Evolutionary conservation across 2,113 vertebrate genomes (phyloP).

Genomic region (Gasterosteus nipponicus): DNA sequence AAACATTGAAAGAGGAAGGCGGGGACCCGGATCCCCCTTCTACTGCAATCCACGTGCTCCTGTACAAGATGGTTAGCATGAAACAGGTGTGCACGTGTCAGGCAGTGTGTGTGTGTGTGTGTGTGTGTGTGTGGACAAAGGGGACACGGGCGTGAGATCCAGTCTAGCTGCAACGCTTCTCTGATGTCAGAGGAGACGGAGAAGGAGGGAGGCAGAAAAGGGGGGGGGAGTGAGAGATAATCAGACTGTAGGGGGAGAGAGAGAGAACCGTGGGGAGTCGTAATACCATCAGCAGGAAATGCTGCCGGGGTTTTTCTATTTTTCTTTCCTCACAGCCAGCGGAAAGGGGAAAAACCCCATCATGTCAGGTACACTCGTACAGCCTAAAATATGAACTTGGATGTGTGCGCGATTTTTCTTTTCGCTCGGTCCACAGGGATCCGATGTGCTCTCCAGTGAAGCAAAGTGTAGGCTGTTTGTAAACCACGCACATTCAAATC

Average conservation of each 20-base stretch:
- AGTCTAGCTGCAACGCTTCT: constrained; percentile 39
- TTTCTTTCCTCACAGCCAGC: constrained; percentile 41
- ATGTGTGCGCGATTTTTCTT: constrained; percentile 47
- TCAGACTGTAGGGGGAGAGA: constrained; percentile 9
- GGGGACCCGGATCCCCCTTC: constrained; percentile 26
- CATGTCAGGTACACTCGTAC: constrained; percentile 36
- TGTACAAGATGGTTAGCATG: constrained; percentile 52
- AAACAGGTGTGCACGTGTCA: constrained; percentile 44
- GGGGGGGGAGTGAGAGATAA: neutral
- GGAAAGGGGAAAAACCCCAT: constrained; percentile 3
- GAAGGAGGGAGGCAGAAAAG: constrained; percentile 4
- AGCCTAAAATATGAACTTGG: constrained; percentile 56
- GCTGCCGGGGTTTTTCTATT: constrained; percentile 42
- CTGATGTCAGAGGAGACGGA: constrained; percentile 51
- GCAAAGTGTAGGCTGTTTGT: constrained; percentile 56
- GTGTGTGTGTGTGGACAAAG: constrained; percentile 11
- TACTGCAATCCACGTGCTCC: neutral
- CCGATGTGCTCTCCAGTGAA: constrained; percentile 41
- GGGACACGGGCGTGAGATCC: constrained; percentile 47
- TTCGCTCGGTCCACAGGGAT: constrained; percentile 46
- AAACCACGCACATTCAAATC: constrained; percentile 37
- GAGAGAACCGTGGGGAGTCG: neutral
- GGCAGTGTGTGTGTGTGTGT: constrained; percentile 2
- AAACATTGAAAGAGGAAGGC: constrained; percentile 28
- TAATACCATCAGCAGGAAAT: constrained; percentile 59